Conservation (phyloP, 2,888 invertebrate species). For the Agonopterix subpropinquella region DNA sequence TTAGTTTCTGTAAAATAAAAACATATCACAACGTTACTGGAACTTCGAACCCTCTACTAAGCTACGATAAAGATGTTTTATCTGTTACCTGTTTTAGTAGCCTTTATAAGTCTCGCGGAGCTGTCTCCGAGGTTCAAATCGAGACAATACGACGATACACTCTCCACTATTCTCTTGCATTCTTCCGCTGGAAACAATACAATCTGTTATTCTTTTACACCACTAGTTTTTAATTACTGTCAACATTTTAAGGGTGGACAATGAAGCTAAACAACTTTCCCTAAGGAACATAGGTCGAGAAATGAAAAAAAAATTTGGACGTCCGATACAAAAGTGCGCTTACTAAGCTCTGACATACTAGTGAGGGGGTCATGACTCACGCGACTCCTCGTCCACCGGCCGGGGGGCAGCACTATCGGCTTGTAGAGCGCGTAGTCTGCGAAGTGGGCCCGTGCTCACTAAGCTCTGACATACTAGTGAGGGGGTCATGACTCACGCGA, state of each 20-base stretch:
- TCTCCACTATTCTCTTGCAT: constrained; percentile 63
- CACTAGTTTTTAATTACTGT: no score
- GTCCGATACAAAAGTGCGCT: no score
- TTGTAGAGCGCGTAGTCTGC: constrained; percentile 79
- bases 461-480: no score
- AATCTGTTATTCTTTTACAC: no score
- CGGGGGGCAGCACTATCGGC: constrained; percentile 36
- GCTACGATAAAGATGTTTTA: no score
- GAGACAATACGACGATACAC: constrained; percentile 69
- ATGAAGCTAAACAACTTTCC: no score
- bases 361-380: constrained; percentile 12
- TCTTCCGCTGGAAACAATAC: constrained; percentile 34
- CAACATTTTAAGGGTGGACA: no score
- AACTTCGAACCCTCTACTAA: not conserved
- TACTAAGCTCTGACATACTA: no score
- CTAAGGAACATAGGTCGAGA: no score
- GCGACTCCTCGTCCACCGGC: constrained; percentile 27
- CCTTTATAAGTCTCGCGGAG: constrained; percentile 63
- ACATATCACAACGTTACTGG: not conserved
- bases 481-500: constrained; percentile 17
- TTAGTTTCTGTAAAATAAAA: constrained; percentile 34
- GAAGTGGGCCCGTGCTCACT: constrained; percentile 68
- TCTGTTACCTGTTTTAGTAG: constrained; percentile 49
- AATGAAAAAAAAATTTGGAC: no score
- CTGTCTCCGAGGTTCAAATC: constrained; percentile 61